These are phyloP conservation scores for Heterochromis multidens DNA, from an alignment of 2,113 vertebrate genomes.

Conservation along the genomic window DNA sequence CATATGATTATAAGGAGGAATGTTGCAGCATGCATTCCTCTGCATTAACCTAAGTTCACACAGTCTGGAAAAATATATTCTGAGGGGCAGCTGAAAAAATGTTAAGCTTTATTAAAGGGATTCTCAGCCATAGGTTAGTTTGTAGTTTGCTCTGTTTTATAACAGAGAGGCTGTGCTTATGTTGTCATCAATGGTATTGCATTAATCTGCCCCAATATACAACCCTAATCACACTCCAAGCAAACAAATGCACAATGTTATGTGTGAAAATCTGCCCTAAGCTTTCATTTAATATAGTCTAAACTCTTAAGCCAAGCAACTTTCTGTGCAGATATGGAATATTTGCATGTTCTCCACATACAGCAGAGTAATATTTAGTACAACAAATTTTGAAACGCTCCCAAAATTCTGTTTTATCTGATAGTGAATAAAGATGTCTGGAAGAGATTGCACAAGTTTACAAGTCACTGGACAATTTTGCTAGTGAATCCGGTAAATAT, in stretches of 20 bases:
- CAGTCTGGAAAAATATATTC: neutral
- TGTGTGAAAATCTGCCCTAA: neutral
- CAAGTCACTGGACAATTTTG: conserved; percentile 27
- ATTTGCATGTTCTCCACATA: neutral
- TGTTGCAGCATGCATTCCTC: neutral
- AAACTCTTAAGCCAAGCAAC: neutral
- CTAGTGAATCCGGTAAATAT: conserved; percentile 37
- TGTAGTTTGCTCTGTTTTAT: neutral
- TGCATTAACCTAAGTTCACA: neutral
- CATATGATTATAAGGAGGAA: neutral
- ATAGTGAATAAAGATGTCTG: conserved; percentile 27
- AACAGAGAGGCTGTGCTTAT: neutral
- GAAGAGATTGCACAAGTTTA: conserved; percentile 29
- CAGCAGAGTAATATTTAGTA: neutral
- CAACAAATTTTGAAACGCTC: conserved; percentile 5
- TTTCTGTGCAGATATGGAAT: neutral
- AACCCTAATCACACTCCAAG: neutral
- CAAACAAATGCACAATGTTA: neutral
- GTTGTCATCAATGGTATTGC: neutral
- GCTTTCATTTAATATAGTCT: neutral
- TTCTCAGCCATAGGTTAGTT: neutral
- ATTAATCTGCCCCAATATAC: neutral
- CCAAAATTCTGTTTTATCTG: conserved; percentile 24
- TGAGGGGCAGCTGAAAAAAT: neutral
- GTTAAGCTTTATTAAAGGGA: neutral